Evolutionary conservation across 2,888 invertebrate species (phyloP), one percentile per base, ranked within the genome.

Genomic region (Temnothorax rugatulus): DNA sequence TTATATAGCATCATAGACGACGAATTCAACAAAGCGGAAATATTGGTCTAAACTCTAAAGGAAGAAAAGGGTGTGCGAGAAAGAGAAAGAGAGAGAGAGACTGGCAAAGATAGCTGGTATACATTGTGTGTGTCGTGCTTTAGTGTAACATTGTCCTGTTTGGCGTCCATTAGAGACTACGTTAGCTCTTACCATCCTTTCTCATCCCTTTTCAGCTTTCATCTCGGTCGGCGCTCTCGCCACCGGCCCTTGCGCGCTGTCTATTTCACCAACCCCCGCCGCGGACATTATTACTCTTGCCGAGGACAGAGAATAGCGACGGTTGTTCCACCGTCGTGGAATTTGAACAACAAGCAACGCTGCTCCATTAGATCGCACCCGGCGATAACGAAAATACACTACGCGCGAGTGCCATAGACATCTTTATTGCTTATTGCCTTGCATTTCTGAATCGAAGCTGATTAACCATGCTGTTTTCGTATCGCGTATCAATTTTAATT

Each of bases 101-200:
- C 34, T 5, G 9, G 54, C 44, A 15, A 68, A 64, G 54, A 61
- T 66, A 57, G 63, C 54, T 81, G 47, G 57, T 73, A 81, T 21
- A 81, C 73, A 25, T 47, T 73, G 54, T 71, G 38, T 83, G 59
- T 82, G 79, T 86, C 76, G 71, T 83, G 85, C 83, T 83, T 81
- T 63, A 57, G 68, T 64, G 85, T 84, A 84, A 83, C 86, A 79
- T 84, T 85, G 77, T 88, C 86, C 86, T 88, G 86, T 91, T 91
- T 90, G 87, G 88, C 85, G 87, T 89, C 90, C 91, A 90, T 91
- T 91, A 91, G 87, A 74, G 84, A 84, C 86, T 77, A 89, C 86
- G 84, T 87, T 86, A 84, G 86, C 87, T 83, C 82, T 84, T 82
- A 84, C 87, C 61, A 85, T 64, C 77, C 84, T 84, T 79, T 66